Conservation (phyloP, 2,797 vertebrate genomes). For the Scolopax bukidnonensis region DNA sequence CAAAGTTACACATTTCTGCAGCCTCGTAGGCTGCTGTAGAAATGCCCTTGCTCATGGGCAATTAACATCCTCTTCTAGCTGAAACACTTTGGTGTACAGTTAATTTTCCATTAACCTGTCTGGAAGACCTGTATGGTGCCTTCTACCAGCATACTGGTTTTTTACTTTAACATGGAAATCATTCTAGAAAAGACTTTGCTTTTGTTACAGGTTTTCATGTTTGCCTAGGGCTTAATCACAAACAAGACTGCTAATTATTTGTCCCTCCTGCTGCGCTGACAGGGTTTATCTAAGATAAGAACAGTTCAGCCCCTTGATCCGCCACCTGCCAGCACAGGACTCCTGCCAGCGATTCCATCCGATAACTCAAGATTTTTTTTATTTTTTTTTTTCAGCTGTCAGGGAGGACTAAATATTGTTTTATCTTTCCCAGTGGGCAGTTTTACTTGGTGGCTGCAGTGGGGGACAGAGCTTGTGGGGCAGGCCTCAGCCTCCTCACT, state of each 20-base stretch:
- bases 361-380: background rate
- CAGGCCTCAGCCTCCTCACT: conserved; percentile 57
- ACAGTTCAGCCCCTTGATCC: background rate
- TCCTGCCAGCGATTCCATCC: background rate
- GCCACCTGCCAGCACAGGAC: background rate
- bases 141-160: background rate
- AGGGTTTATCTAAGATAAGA: conserved; percentile 9
- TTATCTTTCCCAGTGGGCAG: background rate
- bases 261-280: background rate
- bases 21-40: background rate
- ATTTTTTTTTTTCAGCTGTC: background rate
- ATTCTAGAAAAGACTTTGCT: background rate
- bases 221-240: background rate
- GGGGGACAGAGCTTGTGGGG: conserved; percentile 44
- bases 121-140: background rate
- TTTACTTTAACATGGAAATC: background rate
- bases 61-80: background rate
- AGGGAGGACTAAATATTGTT: background rate
- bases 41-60: background rate
- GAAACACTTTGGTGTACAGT: background rate
- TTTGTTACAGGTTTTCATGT: background rate
- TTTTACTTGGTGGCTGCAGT: conserved; percentile 79
- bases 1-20: background rate
- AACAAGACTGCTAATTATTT: conserved; percentile 21
- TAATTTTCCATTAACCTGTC: background rate